Conservation (phyloP, 1,140 invertebrate species). For the Lasaia peninsularis region DNA sequence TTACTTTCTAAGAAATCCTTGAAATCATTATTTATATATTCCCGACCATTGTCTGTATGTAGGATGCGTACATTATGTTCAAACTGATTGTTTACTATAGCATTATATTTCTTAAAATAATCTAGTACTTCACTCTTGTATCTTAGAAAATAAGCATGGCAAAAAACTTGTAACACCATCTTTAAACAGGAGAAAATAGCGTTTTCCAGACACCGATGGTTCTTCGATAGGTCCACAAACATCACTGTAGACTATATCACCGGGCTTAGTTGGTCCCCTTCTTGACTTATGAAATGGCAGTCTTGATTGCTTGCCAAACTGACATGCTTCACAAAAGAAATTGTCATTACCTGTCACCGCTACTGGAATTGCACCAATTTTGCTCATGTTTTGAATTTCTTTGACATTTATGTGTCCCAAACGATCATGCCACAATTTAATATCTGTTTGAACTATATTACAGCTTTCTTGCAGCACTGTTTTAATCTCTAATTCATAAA, state of each 20-base stretch:
- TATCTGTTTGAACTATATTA: conserved; percentile 28
- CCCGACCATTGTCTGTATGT: conserved; percentile 26
- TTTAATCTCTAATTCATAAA: conserved; percentile 33
- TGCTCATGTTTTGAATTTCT: conserved; percentile 31
- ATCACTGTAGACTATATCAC: conserved; percentile 32
- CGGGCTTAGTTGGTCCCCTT: conserved; percentile 20
- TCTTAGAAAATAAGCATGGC: background rate
- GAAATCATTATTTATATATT: conserved; percentile 27
- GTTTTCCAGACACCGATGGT: background rate
- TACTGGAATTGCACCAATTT: conserved; percentile 9
- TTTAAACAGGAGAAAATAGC: conserved; percentile 2
- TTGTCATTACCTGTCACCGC: background rate
- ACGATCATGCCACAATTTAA: conserved; percentile 31
- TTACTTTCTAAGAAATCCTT: conserved; percentile 16
- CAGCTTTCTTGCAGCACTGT: conserved; percentile 22
- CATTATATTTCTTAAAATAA: conserved; percentile 19
- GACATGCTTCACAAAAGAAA: conserved; percentile 30
- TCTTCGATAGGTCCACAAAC: conserved; percentile 21
- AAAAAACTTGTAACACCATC: background rate
- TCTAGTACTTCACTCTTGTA: background rate
- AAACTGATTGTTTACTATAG: conserved; percentile 25
- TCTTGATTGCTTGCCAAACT: conserved; percentile 29
- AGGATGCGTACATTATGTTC: conserved; percentile 19
- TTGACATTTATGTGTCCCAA: conserved; percentile 29
- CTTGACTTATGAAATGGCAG: conserved; percentile 21